Base-by-base conservation (phyloP, 2,888 invertebrate species). In the Drosophila nr. perissopoda region DNA sequence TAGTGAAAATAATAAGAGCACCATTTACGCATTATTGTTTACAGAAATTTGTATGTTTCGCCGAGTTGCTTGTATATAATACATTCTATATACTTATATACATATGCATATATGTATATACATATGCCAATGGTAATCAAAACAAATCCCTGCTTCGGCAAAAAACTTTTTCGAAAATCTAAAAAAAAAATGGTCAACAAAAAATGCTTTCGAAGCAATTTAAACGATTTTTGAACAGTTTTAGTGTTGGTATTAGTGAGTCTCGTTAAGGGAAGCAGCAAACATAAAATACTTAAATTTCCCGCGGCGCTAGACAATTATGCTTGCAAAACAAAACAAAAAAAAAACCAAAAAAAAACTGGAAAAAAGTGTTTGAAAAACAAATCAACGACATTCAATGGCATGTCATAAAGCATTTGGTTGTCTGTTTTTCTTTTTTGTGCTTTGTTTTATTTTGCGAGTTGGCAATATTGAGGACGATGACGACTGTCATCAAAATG, bases 401-500 rank as follows among this genome's bases (percentile, higher is more conserved):
- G 87, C 77, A 89, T 90, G 90, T 79, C 87, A 87, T 90, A 87
- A 83, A 83, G 79, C 81, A 87, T 89, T 89, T 82, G 72, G 66
- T 64, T 61, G 42, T 59, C 64, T 34, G 49, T 66, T 60, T 46
- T 42, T 18, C 27, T 63, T 63, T 31, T 4, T 16, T 13, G 27
- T 49, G 31, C 33, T 42, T 57, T 54, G 40, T 34, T 49, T 51
- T 46, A 60, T 57, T 54, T 40, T 46, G 58, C 33, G 48, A 38
- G 49, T 58, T 65, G 75, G 60, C 57, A 74, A 67, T 62, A 64
- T 70, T 66, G 75, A 70, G 70, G 65, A 79, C 73, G 57, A 61
- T 68, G 74, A 86, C 73, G 81, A 79, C 90, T 87, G 84, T 90
- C 87, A 87, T 87, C 89, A 90, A 90, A 87, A 87, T 87, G 87